Conservation (phyloP, 2,113 vertebrate species). For the Thalassoma bifasciatum region DNA sequence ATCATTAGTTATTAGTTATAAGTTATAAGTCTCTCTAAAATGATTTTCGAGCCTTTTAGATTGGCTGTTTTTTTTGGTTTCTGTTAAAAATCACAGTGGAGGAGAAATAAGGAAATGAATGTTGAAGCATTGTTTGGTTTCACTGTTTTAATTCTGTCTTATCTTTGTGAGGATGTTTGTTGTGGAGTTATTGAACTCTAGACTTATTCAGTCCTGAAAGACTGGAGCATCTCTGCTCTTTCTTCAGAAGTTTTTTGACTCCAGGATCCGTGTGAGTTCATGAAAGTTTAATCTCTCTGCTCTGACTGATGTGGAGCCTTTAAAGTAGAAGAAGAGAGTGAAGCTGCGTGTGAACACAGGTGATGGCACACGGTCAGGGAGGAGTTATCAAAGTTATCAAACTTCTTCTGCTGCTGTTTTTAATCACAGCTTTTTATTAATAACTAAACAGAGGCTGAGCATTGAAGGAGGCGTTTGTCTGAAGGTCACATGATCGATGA, state of each 20-base stretch:
- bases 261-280: slow-evolving; percentile 26
- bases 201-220: not conserved
- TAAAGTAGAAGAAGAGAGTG: slow-evolving; percentile 3
- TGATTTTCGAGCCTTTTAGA: too few species aligned
- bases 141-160: not conserved
- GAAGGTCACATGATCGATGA: not conserved
- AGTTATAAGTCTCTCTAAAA: too few species aligned
- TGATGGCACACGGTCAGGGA: too few species aligned
- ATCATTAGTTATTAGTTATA: too few species aligned
- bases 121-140: not conserved
- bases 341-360: slow-evolving; percentile 15
- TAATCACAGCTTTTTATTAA: not conserved
- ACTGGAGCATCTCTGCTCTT: not conserved
- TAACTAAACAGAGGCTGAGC: not conserved
- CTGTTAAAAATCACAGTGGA: not conserved
- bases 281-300: slow-evolving; percentile 40
- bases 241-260: not conserved
- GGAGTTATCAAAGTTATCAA: too few species aligned
- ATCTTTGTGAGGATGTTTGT: slow-evolving; percentile 13
- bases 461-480: not conserved
- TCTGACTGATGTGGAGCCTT: slow-evolving; percentile 17
- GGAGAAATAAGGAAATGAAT: not conserved
- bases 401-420: not conserved
- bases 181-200: not conserved
- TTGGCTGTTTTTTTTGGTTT: too few species aligned